Percentiles rank a stretch among this genome's conserved stretches.
These are phyloP conservation scores for Arrhamphus sclerolepis DNA, from an alignment of 2,797 vertebrate species.

Conservation along the genomic window DNA sequence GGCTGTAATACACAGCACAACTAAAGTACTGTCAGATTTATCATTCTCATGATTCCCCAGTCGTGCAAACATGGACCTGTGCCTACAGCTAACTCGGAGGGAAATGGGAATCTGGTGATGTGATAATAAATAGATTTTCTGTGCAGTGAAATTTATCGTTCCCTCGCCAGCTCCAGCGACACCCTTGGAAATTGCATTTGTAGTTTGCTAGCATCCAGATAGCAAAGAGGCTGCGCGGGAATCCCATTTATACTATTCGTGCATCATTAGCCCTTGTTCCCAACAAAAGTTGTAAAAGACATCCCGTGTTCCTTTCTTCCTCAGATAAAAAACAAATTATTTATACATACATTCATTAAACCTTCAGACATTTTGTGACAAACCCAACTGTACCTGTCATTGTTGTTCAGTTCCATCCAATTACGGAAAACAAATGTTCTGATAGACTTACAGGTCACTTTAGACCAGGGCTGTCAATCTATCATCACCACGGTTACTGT, in stretches of 20 bases:
- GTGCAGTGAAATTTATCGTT: constrained; percentile 50
- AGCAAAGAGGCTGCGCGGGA: not conserved
- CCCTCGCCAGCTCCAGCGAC: constrained; percentile 27
- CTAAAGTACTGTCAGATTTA: constrained; percentile 60
- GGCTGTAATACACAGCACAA: constrained; percentile 47
- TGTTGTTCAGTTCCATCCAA: too few relatives aligned
- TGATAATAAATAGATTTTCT: constrained; percentile 63
- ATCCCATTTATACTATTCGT: constrained; percentile 23
- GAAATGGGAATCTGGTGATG: constrained; percentile 46
- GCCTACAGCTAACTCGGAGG: constrained; percentile 49
- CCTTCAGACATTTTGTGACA: not conserved
- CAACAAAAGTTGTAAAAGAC: constrained; percentile 1
- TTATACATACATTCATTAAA: too few relatives aligned
- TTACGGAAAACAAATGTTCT: too few relatives aligned
- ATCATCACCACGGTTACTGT: too few relatives aligned
- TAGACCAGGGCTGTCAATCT: too few relatives aligned
- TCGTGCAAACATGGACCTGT: constrained; percentile 47
- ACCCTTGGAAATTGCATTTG: constrained; percentile 41
- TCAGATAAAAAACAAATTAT: not conserved
- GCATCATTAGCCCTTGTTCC: constrained; percentile 10
- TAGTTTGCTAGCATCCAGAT: constrained; percentile 34
- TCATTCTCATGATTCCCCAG: constrained; percentile 62
- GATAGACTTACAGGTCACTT: too few relatives aligned
- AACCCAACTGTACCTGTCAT: too few relatives aligned
- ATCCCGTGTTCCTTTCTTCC: not conserved